Percentiles rank a stretch among this genome's conserved stretches.
Evolutionary conservation across 1,140 invertebrate species (phyloP).

Genomic region (Camponotus floridanus): DNA sequence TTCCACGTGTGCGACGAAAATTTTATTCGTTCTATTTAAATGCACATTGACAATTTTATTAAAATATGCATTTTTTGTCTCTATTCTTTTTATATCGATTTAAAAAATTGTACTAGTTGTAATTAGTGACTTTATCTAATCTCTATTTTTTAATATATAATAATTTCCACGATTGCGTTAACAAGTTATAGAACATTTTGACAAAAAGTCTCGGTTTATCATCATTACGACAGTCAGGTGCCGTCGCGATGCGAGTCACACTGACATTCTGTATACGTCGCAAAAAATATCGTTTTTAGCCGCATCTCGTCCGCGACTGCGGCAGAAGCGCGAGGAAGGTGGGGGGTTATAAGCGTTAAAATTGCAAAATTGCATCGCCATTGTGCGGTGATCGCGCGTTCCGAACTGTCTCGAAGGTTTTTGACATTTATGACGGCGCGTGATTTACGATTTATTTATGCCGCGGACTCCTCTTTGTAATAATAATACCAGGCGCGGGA

Average conservation of each 20-base stretch:
- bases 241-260: neutral
- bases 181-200: neutral
- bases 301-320: conserved; percentile 28
- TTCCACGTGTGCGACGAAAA: neutral
- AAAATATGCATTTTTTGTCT: neutral
- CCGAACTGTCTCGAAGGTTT: conserved; percentile 81
- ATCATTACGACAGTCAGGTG: neutral
- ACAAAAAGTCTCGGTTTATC: conserved; percentile 15
- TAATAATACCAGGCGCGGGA: conserved; percentile 76
- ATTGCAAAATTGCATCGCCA: conserved; percentile 75
- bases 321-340: conserved; percentile 4
- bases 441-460: conserved; percentile 86
- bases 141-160: neutral
- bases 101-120: neutral
- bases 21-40: neutral
- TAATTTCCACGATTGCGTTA: neutral
- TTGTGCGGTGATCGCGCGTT: conserved; percentile 73
- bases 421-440: conserved; percentile 80
- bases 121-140: neutral
- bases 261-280: conserved; percentile 13
- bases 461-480: conserved; percentile 79
- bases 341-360: conserved; percentile 72
- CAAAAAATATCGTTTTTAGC: conserved; percentile 29
- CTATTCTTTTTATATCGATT: neutral
- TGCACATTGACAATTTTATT: too few relatives aligned